Evolutionary conservation across 1,140 invertebrate species (phyloP).

Genomic region (Cotesia vestalis): DNA sequence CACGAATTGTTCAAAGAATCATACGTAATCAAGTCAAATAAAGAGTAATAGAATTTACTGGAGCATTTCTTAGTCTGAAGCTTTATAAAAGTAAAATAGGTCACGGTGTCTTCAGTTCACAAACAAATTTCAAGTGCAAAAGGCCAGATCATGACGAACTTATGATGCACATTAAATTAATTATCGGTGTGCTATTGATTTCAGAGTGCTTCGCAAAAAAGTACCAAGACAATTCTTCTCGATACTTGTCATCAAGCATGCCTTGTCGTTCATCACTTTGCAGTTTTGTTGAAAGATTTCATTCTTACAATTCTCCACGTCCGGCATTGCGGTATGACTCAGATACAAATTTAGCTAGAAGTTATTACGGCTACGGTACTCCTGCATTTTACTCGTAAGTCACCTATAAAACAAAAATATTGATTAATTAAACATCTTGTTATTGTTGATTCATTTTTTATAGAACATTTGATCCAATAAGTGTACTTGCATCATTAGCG

Average conservation of each 20-base stretch:
- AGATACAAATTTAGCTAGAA: constrained; percentile 45
- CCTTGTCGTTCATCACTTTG: background rate
- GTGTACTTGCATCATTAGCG: constrained; percentile 61
- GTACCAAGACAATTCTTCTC: no score
- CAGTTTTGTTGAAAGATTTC: background rate
- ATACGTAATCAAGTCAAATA: constrained; percentile 27
- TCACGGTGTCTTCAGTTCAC: background rate
- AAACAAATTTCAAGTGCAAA: constrained; percentile 13
- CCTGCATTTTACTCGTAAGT: constrained; percentile 56
- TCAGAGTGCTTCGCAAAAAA: no score
- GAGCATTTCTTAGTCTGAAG: constrained; percentile 27
- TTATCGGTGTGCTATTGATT: no score
- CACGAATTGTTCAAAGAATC: constrained; percentile 37
- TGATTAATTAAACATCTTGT: background rate
- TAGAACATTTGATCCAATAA: constrained; percentile 62
- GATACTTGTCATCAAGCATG: no score
- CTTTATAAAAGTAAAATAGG: constrained; percentile 22
- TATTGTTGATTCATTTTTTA: constrained; percentile 22
- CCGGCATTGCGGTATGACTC: constrained; percentile 20
- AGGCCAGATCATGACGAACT: background rate
- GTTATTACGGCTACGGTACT: constrained; percentile 50
- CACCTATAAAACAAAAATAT: constrained; percentile 11
- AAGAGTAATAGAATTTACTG: constrained; percentile 35
- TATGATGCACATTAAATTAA: background rate
- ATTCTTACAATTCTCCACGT: constrained; percentile 6